Conservation (phyloP, 2,797 vertebrate genomes). For the Neosilurus hyrtlii region DNA sequence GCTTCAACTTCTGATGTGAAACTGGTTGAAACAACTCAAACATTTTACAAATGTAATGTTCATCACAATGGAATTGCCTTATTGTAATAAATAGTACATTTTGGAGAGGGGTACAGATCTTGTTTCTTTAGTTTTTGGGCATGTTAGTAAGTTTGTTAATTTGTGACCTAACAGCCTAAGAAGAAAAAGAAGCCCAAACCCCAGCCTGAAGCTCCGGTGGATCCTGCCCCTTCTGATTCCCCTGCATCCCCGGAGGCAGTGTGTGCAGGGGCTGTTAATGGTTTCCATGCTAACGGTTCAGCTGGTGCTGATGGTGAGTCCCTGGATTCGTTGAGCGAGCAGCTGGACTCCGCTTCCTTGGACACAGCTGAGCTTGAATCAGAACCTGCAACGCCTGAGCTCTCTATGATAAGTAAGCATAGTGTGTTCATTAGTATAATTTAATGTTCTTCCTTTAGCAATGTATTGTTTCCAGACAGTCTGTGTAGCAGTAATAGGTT, state of each 20-base stretch:
- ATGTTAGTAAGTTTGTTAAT: not conserved
- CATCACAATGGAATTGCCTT: too few species aligned
- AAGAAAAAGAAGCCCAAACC: constrained; percentile 94
- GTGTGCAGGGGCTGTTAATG: constrained; percentile 80
- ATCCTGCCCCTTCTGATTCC: constrained; percentile 66
- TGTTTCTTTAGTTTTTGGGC: not conserved
- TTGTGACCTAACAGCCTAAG: constrained; percentile 69
- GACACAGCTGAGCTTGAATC: constrained; percentile 85
- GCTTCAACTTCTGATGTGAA: too few species aligned
- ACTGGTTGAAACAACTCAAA: too few species aligned
- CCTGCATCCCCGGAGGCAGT: constrained; percentile 55
- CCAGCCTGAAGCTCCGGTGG: constrained; percentile 62
- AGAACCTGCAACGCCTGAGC: constrained; percentile 70
- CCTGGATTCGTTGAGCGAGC: constrained; percentile 89
- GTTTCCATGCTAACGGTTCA: constrained; percentile 89
- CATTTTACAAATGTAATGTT: too few species aligned
- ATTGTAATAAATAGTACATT: not conserved
- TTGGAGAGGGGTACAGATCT: not conserved
- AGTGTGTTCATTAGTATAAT: not conserved
- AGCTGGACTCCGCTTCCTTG: constrained; percentile 85
- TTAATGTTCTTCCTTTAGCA: not conserved
- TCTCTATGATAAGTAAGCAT: constrained; percentile 63
- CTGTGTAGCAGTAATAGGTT: not conserved
- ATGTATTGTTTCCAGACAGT: not conserved
- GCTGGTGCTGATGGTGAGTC: constrained; percentile 83